These are phyloP conservation scores for Blastomussa wellsi DNA, from an alignment of 92 coral and sea anemone species.

Conservation along the genomic window DNA sequence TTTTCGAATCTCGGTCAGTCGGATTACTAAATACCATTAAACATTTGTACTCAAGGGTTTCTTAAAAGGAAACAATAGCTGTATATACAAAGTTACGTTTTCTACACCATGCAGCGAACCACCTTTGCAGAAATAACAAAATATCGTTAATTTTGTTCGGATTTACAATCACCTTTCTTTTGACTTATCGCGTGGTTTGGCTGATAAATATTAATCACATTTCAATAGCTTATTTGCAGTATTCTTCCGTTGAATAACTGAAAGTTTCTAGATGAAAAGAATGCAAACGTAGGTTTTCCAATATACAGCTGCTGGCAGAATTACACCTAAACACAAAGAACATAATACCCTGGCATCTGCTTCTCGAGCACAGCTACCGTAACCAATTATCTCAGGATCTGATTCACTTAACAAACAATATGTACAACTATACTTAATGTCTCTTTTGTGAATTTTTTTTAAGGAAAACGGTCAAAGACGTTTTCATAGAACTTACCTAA, in stretches of 20 bases:
- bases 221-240: constrained; percentile 10
- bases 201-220: constrained; percentile 24
- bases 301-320: constrained; percentile 29
- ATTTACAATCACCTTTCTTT: constrained; percentile 33
- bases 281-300: constrained; percentile 10
- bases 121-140: constrained; percentile 6
- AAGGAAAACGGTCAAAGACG: not conserved
- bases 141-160: constrained; percentile 2
- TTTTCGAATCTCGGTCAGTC: not conserved
- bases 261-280: constrained; percentile 12
- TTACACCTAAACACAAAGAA: constrained; percentile 6
- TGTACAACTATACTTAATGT: constrained; percentile 31
- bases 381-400: constrained; percentile 24
- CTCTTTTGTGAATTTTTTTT: not conserved
- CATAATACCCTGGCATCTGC: constrained; percentile 21
- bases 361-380: not conserved
- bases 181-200: constrained; percentile 38
- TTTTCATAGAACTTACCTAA: not conserved
- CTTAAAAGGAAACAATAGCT: not conserved
- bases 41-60: not conserved
- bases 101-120: not conserved
- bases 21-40: not conserved
- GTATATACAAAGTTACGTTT: not conserved
- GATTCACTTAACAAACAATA: constrained; percentile 11
- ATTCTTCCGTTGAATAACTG: constrained; percentile 18